Evolutionary conservation across 2,888 invertebrate genomes (phyloP), one percentile per base, ranked within the genome.

Genomic region (Deroplatys truncata): DNA sequence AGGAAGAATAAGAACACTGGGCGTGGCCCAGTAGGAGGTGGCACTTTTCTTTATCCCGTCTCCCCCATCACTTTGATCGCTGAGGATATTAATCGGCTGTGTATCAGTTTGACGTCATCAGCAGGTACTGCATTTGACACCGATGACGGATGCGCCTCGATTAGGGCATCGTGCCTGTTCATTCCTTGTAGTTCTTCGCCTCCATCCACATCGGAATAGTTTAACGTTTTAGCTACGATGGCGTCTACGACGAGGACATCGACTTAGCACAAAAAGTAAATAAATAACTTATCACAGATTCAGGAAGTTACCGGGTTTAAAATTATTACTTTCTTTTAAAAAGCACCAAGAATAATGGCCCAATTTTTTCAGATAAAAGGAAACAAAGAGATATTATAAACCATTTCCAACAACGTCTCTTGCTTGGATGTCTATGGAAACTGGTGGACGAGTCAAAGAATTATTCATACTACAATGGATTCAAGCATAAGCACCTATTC

Each of bases 71-170:
- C 82, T 86, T 86, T 86, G 28, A 43, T 49, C 29, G 43, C 49
- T 88, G 72, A 49, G 88, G 89, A 85, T 89, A 89, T 89, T 89
- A 89, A 89, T 89, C 84, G 35, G 89, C 82, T 35, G 89, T 85
- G 85, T 89, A 89, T 89, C 89, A 85, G 89, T 85, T 31, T 86
- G 72, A 82, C 85, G 85, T 85, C 85, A 85, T 85, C n/a, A 16
- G 28, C n/a, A 49, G 86, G n/a, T 25, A 56, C 86, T 89, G 89
- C 89, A 31, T 86, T 86, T 89, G 89, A 89, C 89, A 84, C 82
- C 56, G 43, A 49, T 89, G 89, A 89, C 86, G 83, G 89, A 89
- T 89, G 89, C 86, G 43, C 86, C 28, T 88, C 88, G 28, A 28
- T 88, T 88, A 88, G 43, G 29, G 84, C 29, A 31, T 84, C 31